Conservation (phyloP, 2,888 invertebrate genomes). For the Caenorhabditis sp. region DNA sequence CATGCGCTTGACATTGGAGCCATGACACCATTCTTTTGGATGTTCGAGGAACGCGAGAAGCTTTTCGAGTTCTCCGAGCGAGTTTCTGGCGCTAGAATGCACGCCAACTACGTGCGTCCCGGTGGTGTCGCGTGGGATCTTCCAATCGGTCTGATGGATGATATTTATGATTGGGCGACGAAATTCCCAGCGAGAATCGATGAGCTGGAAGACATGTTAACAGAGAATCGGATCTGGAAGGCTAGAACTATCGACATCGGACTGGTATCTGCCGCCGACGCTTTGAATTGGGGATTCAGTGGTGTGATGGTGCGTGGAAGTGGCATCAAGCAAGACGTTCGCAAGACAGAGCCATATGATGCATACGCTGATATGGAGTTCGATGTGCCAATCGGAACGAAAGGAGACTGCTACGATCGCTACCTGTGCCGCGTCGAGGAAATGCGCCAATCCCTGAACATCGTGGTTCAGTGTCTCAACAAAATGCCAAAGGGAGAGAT, state of each 20-base stretch:
- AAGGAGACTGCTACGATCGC: slow-evolving; percentile 98
- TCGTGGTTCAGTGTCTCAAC: slow-evolving; percentile 97
- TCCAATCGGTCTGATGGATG: slow-evolving; percentile 96
- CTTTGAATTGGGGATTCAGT: slow-evolving; percentile 94
- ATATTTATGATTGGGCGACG: slow-evolving; percentile 93
- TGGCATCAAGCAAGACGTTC: slow-evolving; percentile 98
- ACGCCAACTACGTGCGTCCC: slow-evolving; percentile 98
- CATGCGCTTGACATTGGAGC: slow-evolving; percentile 98
- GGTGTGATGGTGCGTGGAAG: slow-evolving; percentile 99
- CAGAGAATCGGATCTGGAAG: slow-evolving; percentile 95
- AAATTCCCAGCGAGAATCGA: slow-evolving; percentile 92
- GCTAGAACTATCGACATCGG: slow-evolving; percentile 91
- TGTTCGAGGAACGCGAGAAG: slow-evolving; percentile 89
- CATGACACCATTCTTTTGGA: slow-evolving; percentile 98
- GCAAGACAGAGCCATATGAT: slow-evolving; percentile 97
- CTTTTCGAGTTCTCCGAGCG: slow-evolving; percentile 87
- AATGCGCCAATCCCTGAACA: slow-evolving; percentile 94
- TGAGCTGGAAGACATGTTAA: slow-evolving; percentile 95
- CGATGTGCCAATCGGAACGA: slow-evolving; percentile 95
- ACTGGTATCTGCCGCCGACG: slow-evolving; percentile 93
- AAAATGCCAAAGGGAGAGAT: slow-evolving; percentile 90
- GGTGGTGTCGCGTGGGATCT: slow-evolving; percentile 96
- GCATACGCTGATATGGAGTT: slow-evolving; percentile 95
- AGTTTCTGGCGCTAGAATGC: slow-evolving; percentile 98
- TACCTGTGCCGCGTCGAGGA: slow-evolving; percentile 88